These are phyloP conservation scores for Margarornis squamiger DNA, from an alignment of 2,797 vertebrate genomes.

Conservation along the genomic window DNA sequence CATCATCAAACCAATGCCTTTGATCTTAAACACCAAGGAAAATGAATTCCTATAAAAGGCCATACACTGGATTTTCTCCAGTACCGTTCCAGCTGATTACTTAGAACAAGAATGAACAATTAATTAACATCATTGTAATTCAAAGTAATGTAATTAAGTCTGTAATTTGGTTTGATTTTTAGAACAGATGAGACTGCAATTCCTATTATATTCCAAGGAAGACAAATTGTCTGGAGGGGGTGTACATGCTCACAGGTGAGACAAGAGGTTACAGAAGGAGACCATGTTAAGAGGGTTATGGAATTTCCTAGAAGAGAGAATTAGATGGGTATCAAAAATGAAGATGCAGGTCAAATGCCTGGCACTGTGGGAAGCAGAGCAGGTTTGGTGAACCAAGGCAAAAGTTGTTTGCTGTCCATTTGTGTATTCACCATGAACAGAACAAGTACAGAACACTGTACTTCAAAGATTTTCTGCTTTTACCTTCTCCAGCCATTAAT, in stretches of 20 bases:
- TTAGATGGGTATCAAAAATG: neutral
- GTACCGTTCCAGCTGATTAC: neutral
- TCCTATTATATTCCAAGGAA: neutral
- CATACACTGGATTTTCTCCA: neutral
- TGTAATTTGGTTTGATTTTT: neutral
- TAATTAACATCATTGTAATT: neutral
- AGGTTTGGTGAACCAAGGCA: neutral
- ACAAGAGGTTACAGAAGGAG: neutral
- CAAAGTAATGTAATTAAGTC: neutral
- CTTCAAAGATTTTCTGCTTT: neutral
- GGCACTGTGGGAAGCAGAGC: neutral
- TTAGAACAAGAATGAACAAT: neutral
- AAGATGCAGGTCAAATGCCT: neutral
- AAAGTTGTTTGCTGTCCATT: neutral
- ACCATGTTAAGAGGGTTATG: neutral
- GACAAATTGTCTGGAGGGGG: neutral
- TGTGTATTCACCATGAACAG: neutral
- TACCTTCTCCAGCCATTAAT: neutral
- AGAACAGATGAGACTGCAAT: neutral
- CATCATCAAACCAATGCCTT: neutral
- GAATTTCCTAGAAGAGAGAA: neutral
- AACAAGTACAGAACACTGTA: no score
- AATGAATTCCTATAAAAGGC: neutral
- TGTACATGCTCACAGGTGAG: neutral
- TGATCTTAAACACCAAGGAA: neutral